phyloP scores from a whole-genome alignment of 2,113 vertebrate genomes.

The Tapirus terrestris region DNA sequence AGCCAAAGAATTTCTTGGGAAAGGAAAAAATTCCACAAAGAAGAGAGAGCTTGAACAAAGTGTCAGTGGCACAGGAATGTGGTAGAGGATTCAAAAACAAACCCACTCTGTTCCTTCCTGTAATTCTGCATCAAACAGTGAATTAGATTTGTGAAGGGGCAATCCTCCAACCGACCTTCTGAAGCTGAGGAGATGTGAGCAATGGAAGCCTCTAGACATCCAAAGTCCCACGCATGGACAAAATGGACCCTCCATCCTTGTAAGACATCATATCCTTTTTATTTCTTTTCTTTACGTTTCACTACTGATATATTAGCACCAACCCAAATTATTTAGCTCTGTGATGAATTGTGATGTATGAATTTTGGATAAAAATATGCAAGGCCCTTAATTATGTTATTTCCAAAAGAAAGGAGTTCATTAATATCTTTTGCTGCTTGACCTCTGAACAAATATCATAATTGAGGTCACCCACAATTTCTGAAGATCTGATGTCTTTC shows the following conservation, averaged over 20 bases:
- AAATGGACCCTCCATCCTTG: accelerated
- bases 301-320: too few relatives aligned
- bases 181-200: accelerated
- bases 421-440: not conserved
- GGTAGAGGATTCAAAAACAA: too few relatives aligned
- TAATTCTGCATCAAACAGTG: not conserved
- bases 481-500: not conserved
- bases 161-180: not conserved
- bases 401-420: not conserved
- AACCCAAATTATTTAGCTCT: too few relatives aligned
- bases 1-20: not conserved
- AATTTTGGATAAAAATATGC: accelerated
- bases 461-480: not conserved
- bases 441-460: not conserved
- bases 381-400: not conserved
- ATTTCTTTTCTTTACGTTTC: not conserved
- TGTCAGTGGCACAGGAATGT: not conserved
- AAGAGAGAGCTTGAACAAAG: not conserved
- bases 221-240: not conserved
- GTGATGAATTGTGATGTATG: not conserved
- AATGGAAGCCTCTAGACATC: accelerated
- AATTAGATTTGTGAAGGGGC: not conserved
- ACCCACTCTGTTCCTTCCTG: too few relatives aligned
- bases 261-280: too few relatives aligned
- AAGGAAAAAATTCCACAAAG: not conserved